These are phyloP conservation scores for Synanthedon tipuliformis DNA, from an alignment of 2,888 invertebrate genomes.

Conservation along the genomic window DNA sequence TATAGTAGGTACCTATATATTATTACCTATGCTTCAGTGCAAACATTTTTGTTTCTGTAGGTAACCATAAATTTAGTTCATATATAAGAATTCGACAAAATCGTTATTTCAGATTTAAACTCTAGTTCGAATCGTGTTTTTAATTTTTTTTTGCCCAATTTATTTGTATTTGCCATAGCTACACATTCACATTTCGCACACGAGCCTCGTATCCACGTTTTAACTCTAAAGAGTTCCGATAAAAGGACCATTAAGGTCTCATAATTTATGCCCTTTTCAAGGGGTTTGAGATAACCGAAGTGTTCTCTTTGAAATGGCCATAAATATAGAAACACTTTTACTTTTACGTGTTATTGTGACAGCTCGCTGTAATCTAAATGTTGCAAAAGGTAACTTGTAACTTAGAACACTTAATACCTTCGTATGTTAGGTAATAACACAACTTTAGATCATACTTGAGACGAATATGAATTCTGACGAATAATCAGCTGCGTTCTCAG, in stretches of 20 bases:
- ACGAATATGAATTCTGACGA: too few relatives aligned
- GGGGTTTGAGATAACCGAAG: background rate
- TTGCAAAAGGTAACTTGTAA: background rate
- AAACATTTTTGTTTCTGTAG: too few relatives aligned
- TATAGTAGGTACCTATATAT: too few relatives aligned
- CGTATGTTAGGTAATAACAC: too few relatives aligned
- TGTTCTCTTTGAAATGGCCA: background rate
- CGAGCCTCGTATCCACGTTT: constrained; percentile 11
- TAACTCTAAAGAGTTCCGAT: constrained; percentile 23
- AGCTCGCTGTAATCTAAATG: background rate
- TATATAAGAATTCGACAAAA: too few relatives aligned
- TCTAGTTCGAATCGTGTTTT: too few relatives aligned
- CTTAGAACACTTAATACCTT: background rate
- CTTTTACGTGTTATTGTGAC: background rate
- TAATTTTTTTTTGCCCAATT: too few relatives aligned
- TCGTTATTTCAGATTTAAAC: too few relatives aligned
- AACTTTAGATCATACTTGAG: too few relatives aligned
- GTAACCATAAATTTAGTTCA: too few relatives aligned
- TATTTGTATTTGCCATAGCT: background rate
- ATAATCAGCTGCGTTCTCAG: too few relatives aligned
- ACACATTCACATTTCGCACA: constrained; percentile 2
- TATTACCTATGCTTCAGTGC: too few relatives aligned
- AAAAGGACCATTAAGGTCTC: constrained; percentile 30
- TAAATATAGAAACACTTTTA: background rate
- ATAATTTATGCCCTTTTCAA: constrained; percentile 27